Percentiles rank a stretch among this genome's conserved stretches.
Evolutionary conservation across 2,888 invertebrate species (phyloP).

Genomic region (Ornithoptera alexandrae): DNA sequence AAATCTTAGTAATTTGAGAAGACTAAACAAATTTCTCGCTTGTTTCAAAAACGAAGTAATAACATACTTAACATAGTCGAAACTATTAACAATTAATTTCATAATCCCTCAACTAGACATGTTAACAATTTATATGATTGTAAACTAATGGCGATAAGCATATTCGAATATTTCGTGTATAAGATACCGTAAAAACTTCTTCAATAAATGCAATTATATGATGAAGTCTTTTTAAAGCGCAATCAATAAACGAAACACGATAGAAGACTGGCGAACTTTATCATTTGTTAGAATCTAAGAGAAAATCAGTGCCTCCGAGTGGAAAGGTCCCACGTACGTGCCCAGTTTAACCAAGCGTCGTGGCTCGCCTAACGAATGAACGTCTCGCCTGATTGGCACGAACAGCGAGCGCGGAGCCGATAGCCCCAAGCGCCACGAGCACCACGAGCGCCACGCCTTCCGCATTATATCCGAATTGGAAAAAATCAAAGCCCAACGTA

Average conservation of each 20-base stretch:
- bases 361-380: conserved; percentile 60
- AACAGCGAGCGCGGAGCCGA: conserved; percentile 44
- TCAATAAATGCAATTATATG: no score
- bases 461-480: conserved; percentile 76
- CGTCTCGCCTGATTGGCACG: conserved; percentile 67
- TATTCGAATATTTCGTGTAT: no score
- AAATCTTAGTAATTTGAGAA: no score
- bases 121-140: no score
- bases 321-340: conserved; percentile 77
- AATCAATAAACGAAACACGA: background rate
- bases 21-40: no score
- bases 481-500: conserved; percentile 77
- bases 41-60: no score
- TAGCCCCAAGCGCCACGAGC: conserved; percentile 52
- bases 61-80: no score
- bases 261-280: conserved; percentile 57
- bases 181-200: no score
- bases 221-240: no score
- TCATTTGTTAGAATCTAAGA: conserved; percentile 60
- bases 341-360: conserved; percentile 67
- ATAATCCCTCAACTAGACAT: no score
- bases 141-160: no score
- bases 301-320: conserved; percentile 74
- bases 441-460: conserved; percentile 51
- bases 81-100: no score